Conservation (phyloP, 2,113 vertebrate species). For the Rostratula benghalensis region DNA sequence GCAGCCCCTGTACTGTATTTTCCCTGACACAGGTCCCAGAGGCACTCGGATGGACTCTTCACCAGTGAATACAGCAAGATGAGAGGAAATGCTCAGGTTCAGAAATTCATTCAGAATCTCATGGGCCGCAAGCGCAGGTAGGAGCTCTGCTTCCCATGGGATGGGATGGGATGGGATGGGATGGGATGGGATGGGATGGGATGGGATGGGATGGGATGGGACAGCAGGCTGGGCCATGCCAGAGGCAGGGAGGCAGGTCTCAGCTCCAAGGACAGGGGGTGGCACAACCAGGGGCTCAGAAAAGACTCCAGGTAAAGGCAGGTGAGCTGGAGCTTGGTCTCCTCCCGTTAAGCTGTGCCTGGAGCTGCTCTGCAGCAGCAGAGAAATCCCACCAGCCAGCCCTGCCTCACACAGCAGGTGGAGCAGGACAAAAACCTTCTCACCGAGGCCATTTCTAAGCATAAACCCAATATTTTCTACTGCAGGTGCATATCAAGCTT, state of each 20-base stretch:
- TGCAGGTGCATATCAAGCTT: no score
- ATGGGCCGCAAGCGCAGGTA: conserved; percentile 69
- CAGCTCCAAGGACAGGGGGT: not conserved
- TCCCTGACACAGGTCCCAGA: conserved; percentile 36
- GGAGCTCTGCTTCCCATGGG: not conserved
- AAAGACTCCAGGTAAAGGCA: not conserved
- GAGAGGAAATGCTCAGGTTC: conserved; percentile 64
- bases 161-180: not conserved
- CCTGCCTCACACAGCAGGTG: not conserved
- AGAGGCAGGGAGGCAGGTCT: not conserved
- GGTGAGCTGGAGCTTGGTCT: not conserved
- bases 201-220: not conserved
- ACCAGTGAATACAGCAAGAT: conserved; percentile 77
- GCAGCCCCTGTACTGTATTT: rapidly evolving
- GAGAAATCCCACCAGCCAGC: not conserved
- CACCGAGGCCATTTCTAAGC: not conserved
- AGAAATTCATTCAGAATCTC: conserved; percentile 71
- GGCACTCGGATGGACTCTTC: conserved; percentile 76
- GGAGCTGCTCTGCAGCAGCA: not conserved
- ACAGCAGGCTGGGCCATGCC: not conserved
- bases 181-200: not conserved
- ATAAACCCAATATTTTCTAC: not conserved
- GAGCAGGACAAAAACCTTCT: not conserved
- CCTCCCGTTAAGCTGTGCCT: not conserved
- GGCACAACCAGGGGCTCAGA: not conserved